Percentiles rank a stretch among this genome's conserved stretches.
Conservation (phyloP, 2,797 vertebrate genomes). For the Taenioides sp. region DNA sequence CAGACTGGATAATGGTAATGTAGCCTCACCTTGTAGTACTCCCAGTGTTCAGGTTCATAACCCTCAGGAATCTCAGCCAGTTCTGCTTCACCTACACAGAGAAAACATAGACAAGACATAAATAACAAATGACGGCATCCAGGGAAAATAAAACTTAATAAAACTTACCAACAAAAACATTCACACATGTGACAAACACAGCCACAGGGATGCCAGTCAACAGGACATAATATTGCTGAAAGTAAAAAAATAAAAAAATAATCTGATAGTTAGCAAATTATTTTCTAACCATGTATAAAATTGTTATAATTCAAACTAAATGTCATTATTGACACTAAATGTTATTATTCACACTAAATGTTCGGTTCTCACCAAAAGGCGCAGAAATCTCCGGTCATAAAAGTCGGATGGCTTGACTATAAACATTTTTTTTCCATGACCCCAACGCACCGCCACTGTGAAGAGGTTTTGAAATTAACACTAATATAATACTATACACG, state of each 20-base stretch:
- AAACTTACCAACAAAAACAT: slow-evolving; percentile 90
- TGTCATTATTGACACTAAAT: too few species aligned
- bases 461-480: slow-evolving; percentile 15
- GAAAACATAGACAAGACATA: slow-evolving; percentile 1
- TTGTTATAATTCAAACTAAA: too few species aligned
- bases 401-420: slow-evolving; percentile 81
- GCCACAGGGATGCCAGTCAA: slow-evolving; percentile 87
- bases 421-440: slow-evolving; percentile 88
- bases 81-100: slow-evolving; percentile 84
- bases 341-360: background rate
- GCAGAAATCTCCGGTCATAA: slow-evolving; percentile 88
- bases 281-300: too few species aligned
- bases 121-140: too few species aligned
- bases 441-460: slow-evolving; percentile 86
- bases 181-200: slow-evolving; percentile 79
- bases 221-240: slow-evolving; percentile 84
- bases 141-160: background rate
- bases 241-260: slow-evolving; percentile 14
- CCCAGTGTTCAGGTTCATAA: slow-evolving; percentile 93
- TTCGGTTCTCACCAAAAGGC: slow-evolving; percentile 80
- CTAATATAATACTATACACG: background rate
- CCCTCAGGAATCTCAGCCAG: slow-evolving; percentile 89
- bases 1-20: background rate
- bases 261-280: background rate
- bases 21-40: slow-evolving; percentile 78